Base-by-base conservation (phyloP, 2,113 vertebrate genomes). In the Cryptoleucopteryx plumbea region DNA sequence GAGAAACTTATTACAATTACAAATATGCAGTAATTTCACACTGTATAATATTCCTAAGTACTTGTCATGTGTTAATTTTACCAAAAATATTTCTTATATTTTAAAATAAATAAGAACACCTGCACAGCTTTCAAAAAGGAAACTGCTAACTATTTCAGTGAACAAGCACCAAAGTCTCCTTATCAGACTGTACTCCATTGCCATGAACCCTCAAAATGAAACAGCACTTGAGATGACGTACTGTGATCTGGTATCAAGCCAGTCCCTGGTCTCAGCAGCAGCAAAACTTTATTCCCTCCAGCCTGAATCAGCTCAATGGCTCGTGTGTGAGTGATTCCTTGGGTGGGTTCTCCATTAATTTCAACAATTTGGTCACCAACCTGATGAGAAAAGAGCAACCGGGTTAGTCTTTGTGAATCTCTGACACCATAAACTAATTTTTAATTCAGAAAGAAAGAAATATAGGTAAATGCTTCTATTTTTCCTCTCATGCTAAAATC, bases 341-440 rank as follows among this genome's bases (percentile, higher is more conserved):
- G 99, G 2, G 99, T 99, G 74, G 99, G 99, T 82, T 99, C 99
- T 29, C 99, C 99, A 12, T 99, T 99, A 93, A 99, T 99, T 97
- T 99, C 99, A 88, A 99, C 99, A 11, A 99, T 99, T 96, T 99
- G 99, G 98, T 99, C 99, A 50, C 99, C 99, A 43, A 99, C 99
- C 99, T 99, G 97, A 84, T 3, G 20, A 38, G 91, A 82, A 53
- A 93, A 95, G 36, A 97, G n/a, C 38, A 71, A 53, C 21, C 9
- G 40, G 34, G 5, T 97, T 40, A 95, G 75, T 45, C 21, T 50
- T 36, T 34, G 36, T 36, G 22, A 32, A 32, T 6, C 18, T 77
- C 36, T 26, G 65, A 29, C 36, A 8, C 50, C 1, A 1, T 3
- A 25, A 86, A 48, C 17, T 47, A 0, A 21, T 27, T 74, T 63